Evolutionary conservation across 1,140 invertebrate species (phyloP), one percentile per base, ranked within the genome.

Genomic region (Heliconius melpomene): DNA sequence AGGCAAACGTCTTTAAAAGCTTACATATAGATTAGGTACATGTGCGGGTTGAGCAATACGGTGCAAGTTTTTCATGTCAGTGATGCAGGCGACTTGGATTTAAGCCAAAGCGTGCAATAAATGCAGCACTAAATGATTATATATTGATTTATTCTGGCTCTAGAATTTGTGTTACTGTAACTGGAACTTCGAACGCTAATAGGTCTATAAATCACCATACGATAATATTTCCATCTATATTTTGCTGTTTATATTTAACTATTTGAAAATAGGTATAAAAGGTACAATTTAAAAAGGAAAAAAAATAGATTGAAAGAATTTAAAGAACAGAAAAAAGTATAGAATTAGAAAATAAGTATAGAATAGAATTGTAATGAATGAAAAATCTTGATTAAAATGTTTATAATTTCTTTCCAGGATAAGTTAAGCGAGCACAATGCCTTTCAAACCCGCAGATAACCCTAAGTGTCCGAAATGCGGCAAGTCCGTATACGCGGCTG

Each of bases 391-490:
- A 60, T 2, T 75, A 75, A 75, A 38, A 5, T 71, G 50, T 71
- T 77, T n/a, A 66, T 66, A 13, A 88, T 78, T 89, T 90, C 86
- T 90, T 95, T 95, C 60, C 94, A 96, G 96, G 95, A 95, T 94
- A 94, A 94, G 90, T 95, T 95, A 95, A 93, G 89, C 90, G 95
- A 94, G 95, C 95, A 98, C 96, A 95, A 99, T 99, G 98, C 99
- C 98, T 96, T 99, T 99, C 97, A 98, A 98, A 96, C 97, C 98
- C 91, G 96, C 97, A 88, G 98, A 99, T 93, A 97, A 98, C 95
- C 97, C 98, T 85, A 99, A 99, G 95, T 99, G 99, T 96, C 99
- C 99, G 82, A 99, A 99, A 95, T 99, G 99, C 96, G 97, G 97
- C 91, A 99, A 99, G 96, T 98, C 98, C 79, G 99, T 99, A 70